These are phyloP conservation scores for Platichthys flesus DNA, from an alignment of 2,113 vertebrate species.

Conservation along the genomic window DNA sequence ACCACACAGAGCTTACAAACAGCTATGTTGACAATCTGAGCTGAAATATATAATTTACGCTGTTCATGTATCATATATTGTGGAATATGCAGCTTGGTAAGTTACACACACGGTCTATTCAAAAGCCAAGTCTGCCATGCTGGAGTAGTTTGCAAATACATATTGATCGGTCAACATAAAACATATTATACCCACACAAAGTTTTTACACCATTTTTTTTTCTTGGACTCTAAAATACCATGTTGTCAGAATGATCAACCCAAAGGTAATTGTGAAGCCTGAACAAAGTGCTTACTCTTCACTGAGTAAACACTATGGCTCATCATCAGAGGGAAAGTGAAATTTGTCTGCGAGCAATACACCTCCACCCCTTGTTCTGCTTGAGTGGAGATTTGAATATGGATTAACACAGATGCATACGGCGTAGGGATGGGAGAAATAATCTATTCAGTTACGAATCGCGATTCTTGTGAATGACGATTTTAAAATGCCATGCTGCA, in stretches of 20 bases:
- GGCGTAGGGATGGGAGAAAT: too few relatives aligned
- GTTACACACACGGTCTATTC: neutral
- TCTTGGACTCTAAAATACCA: neutral
- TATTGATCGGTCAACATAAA: neutral
- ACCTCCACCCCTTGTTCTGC: too few relatives aligned
- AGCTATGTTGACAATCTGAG: neutral
- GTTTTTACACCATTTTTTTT: neutral
- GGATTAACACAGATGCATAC: neutral
- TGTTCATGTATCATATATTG: neutral
- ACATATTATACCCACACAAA: too few relatives aligned
- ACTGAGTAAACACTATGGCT: neutral
- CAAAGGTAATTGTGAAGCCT: too few relatives aligned
- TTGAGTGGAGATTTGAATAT: too few relatives aligned
- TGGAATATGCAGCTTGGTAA: neutral
- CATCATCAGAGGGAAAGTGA: slow-evolving; percentile 2
- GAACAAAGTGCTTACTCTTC: too few relatives aligned
- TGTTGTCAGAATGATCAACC: neutral
- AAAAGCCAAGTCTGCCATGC: neutral
- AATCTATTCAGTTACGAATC: too few relatives aligned
- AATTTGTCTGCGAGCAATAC: slow-evolving; percentile 4
- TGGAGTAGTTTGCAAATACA: too few relatives aligned
- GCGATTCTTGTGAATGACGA: too few relatives aligned
- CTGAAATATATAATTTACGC: neutral
- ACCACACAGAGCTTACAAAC: neutral
- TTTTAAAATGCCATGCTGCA: too few relatives aligned